These are phyloP conservation scores for Orius insidiosus DNA, from an alignment of 1,140 invertebrate genomes.

Conservation along the genomic window DNA sequence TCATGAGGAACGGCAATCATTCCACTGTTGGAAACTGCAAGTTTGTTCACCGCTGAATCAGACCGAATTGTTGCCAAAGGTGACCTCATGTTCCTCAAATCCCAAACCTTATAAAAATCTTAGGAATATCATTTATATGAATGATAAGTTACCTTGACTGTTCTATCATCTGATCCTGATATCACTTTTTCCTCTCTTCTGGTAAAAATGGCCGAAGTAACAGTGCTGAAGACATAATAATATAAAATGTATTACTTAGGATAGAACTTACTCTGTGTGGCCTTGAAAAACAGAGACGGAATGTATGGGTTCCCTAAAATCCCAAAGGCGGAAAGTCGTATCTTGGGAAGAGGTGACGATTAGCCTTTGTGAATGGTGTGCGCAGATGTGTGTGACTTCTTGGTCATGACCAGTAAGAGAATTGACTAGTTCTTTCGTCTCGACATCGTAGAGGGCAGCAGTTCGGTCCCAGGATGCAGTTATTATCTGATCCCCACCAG, in stretches of 20 bases:
- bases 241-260: background rate
- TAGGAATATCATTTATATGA: no score
- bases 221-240: conserved; percentile 68
- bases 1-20: conserved; percentile 93
- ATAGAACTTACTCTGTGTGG: conserved; percentile 74
- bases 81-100: conserved; percentile 90
- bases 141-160: conserved; percentile 52
- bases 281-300: conserved; percentile 97
- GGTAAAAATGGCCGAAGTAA: conserved; percentile 91
- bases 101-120: conserved; percentile 51
- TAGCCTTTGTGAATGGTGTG: conserved; percentile 74
- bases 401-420: conserved; percentile 79
- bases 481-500: conserved; percentile 78
- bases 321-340: conserved; percentile 94
- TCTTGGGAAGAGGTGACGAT: conserved; percentile 93
- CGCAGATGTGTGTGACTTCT: conserved; percentile 81
- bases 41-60: conserved; percentile 84
- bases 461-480: conserved; percentile 97
- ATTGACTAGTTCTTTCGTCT: conserved; percentile 82
- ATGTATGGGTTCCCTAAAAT: conserved; percentile 87
- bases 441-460: conserved; percentile 88
- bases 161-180: conserved; percentile 91
- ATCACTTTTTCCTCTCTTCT: conserved; percentile 82
- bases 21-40: conserved; percentile 67
- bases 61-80: conserved; percentile 83